Evolutionary conservation across 2,113 vertebrate species (phyloP).

Genomic region (Paradisaea rubra): DNA sequence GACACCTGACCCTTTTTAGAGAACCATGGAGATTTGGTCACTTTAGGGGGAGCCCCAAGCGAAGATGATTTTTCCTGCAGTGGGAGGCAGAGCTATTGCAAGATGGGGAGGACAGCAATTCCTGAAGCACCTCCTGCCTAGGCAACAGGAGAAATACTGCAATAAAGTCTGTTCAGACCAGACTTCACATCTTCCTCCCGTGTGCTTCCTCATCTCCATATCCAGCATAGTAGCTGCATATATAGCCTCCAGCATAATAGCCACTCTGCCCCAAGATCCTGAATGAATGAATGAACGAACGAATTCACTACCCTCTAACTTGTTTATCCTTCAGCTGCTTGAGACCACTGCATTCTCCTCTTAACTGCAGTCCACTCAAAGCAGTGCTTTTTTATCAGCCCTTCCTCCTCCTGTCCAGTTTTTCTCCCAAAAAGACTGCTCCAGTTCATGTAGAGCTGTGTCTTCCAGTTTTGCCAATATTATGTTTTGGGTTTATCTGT

Average conservation of each 20-base stretch:
- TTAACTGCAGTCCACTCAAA: background rate
- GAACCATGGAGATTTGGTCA: background rate
- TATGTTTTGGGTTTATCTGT: background rate
- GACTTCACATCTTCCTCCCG: background rate
- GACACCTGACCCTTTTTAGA: background rate
- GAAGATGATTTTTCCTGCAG: background rate
- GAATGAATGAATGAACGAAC: background rate
- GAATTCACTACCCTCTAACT: background rate
- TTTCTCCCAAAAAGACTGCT: background rate
- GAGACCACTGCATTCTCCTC: background rate
- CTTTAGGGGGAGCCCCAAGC: background rate
- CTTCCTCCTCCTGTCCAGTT: background rate
- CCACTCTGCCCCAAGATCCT: background rate
- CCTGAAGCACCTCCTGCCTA: background rate
- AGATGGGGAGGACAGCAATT: background rate
- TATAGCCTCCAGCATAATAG: background rate
- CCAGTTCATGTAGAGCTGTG: background rate
- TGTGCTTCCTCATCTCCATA: background rate
- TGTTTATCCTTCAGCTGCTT: background rate
- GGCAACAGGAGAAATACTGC: background rate
- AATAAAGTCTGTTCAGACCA: background rate
- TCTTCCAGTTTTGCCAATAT: background rate
- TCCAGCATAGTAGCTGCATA: background rate
- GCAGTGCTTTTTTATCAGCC: background rate
- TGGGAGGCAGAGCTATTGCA: background rate